Conservation (phyloP, 2,888 invertebrate genomes). For the Synergus japonicus region DNA sequence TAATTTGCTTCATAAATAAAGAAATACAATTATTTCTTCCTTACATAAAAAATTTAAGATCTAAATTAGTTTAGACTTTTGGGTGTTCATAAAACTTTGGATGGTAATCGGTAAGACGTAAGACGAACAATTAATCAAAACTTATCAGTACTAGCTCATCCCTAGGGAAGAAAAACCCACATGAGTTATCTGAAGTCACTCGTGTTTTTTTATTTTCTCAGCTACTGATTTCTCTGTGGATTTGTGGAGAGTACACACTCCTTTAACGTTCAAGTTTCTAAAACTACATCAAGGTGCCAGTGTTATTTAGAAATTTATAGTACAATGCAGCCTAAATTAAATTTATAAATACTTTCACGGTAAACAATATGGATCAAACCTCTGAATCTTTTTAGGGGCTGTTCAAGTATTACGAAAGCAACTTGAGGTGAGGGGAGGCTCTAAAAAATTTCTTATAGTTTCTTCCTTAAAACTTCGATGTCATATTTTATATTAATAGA, state of each 20-base stretch:
- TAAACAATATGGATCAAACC: too few relatives aligned
- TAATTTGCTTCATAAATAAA: too few relatives aligned
- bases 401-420: too few relatives aligned
- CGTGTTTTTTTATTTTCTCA: slow-evolving; percentile 24
- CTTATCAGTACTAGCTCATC: slow-evolving; percentile 15
- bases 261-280: background rate
- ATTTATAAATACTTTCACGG: background rate
- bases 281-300: background rate
- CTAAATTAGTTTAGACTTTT: background rate
- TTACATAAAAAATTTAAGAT: background rate
- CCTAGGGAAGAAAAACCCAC: background rate
- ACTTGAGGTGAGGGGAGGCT: too few relatives aligned
- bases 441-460: too few relatives aligned
- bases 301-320: background rate
- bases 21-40: too few relatives aligned
- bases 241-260: background rate
- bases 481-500: too few relatives aligned
- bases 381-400: too few relatives aligned
- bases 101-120: background rate
- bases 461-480: too few relatives aligned
- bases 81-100: background rate
- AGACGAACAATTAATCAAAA: slow-evolving; percentile 31
- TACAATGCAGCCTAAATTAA: background rate
- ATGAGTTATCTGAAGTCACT: slow-evolving; percentile 10
- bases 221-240: slow-evolving; percentile 26